Evolutionary conservation across 2,888 invertebrate species (phyloP).

Genomic region (Coecobrya sp.): DNA sequence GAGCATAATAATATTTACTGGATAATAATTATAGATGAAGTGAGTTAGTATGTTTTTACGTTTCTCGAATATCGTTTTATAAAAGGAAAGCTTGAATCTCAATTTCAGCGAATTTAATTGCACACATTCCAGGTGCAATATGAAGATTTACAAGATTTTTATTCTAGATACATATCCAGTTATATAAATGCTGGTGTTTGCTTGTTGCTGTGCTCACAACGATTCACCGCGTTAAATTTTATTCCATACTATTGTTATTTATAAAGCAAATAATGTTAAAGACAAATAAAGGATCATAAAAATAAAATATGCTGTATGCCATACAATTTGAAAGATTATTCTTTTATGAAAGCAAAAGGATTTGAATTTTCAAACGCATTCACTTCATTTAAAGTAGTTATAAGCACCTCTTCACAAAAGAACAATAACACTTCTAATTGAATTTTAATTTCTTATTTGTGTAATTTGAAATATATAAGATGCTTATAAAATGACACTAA

Average conservation of each 20-base stretch:
- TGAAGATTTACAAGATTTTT: too few species aligned
- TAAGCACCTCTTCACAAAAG: too few species aligned
- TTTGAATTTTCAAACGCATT: too few species aligned
- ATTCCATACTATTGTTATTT: background rate
- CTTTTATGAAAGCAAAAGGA: too few species aligned
- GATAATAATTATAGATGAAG: background rate
- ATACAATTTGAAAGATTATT: too few species aligned
- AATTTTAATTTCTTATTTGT: too few species aligned
- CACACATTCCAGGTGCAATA: background rate
- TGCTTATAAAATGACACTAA: too few species aligned
- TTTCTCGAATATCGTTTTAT: background rate
- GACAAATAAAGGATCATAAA: background rate
- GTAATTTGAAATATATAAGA: too few species aligned
- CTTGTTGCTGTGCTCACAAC: background rate
- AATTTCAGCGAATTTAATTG: too few species aligned
- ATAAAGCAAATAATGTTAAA: background rate
- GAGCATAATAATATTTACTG: background rate
- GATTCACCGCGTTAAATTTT: background rate
- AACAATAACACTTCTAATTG: too few species aligned
- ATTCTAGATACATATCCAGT: background rate
- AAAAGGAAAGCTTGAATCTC: background rate
- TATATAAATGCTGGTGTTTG: background rate
- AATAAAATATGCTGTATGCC: background rate
- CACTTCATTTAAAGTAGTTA: too few species aligned
- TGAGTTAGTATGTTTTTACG: background rate